Base-by-base conservation (phyloP, 2,888 invertebrate species). In the Tetramorium bicarinatum region DNA sequence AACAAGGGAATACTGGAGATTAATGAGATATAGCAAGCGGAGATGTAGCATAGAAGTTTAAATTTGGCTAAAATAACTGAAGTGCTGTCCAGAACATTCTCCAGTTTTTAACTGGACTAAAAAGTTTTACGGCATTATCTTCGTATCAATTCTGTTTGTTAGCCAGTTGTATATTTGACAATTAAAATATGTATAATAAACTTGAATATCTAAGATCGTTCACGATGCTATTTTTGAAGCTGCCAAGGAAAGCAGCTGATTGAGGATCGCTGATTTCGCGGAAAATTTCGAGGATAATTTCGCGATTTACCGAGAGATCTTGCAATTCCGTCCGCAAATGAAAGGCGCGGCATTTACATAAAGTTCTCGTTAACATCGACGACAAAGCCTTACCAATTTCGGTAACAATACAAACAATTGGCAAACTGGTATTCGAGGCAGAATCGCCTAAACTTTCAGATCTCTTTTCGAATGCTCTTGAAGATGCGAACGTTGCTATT, bases 301-400 rank as follows among this genome's bases (percentile, higher is more conserved):
- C 25, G 47, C 47, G 54, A 72, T 80, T 72, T 47, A 47, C 29
- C 18, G 47, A 59, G 18, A 21, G 56, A 44, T 79, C 18, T 59
- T 59, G 38, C 79, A 80, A 71, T 71, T 79, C 59, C 59, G 21
- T 71, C 21, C 8, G 56, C 56, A 59, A 80, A 79, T 47, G 79
- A 21, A 71, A 59, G 56, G 13, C 72, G 38, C 25, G 38, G 11
- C 38, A 87, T 89, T 87, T 88, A 79, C 87, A 85, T 89, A 85
- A 82, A 89, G 77, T 85, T 67, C 87, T 84, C 89, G 85, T 89
- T 85, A 89, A 75, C 81, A 56, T 52, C n/a, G 18, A 76, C 18
- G 75, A 75, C 34, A 38, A 69, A 69, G 54, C 41, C 75, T 64
- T 49, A 69, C 34, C 56, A 47, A 61, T 88, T 85, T 77, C 61